Percentiles rank a stretch among this genome's conserved stretches.
Conservation (phyloP, 2,888 invertebrate species). For the Dynastes maya region DNA sequence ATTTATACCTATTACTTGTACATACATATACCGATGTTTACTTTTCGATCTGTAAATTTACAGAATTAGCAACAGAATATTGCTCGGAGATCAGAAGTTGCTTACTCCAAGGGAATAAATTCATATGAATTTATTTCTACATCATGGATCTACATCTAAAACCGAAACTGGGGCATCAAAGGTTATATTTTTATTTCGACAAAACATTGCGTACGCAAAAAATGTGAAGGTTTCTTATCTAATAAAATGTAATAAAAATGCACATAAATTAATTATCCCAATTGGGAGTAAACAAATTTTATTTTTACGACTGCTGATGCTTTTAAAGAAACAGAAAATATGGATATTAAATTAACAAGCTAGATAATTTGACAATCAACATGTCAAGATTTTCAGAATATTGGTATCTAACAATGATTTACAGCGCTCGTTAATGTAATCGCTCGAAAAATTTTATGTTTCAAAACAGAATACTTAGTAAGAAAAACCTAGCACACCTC, state of each 20-base stretch:
- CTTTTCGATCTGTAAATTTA: slow-evolving; percentile 23
- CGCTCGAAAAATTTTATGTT: too few relatives aligned
- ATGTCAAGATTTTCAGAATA: too few relatives aligned
- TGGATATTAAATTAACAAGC: too few relatives aligned
- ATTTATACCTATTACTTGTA: slow-evolving; percentile 19
- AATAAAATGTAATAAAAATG: not conserved
- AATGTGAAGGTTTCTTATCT: not conserved
- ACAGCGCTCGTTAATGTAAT: too few relatives aligned
- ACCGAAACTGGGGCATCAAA: not conserved
- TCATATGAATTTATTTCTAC: slow-evolving; percentile 6
- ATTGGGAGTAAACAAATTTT: too few relatives aligned
- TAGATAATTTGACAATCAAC: too few relatives aligned
- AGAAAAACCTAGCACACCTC: too few relatives aligned
- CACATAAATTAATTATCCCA: too few relatives aligned
- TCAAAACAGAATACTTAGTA: too few relatives aligned
- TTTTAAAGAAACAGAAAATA: too few relatives aligned
- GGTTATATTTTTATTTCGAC: not conserved
- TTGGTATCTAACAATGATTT: too few relatives aligned
- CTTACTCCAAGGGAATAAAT: slow-evolving; percentile 7
- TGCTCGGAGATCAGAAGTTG: not conserved
- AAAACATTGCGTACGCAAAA: not conserved
- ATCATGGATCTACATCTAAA: not conserved
- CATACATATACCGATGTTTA: slow-evolving; percentile 12
- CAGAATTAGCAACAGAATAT: not conserved
- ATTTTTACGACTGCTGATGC: too few relatives aligned